Percentiles rank a stretch among this genome's conserved stretches.
phyloP scores from a whole-genome alignment of 2,797 vertebrate species.

The Prunella strophiata region DNA sequence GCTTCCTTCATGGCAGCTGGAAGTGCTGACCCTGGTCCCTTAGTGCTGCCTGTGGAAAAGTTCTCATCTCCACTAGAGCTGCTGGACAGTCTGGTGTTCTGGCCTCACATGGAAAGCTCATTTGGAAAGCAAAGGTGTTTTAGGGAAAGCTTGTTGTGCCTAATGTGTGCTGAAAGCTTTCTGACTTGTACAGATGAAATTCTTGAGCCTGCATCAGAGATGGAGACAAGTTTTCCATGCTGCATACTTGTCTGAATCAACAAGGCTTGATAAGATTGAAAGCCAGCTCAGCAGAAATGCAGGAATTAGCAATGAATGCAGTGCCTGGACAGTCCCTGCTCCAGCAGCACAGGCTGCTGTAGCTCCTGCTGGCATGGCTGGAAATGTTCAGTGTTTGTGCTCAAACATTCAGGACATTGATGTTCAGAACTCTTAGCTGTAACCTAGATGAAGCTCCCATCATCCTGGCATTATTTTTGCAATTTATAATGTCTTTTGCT shows the following conservation, averaged over 20 bases:
- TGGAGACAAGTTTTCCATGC: background rate
- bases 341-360: background rate
- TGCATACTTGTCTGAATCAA: background rate
- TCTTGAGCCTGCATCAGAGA: background rate
- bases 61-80: background rate
- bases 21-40: background rate
- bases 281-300: background rate
- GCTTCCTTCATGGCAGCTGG: background rate
- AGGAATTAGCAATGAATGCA: background rate
- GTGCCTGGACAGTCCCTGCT: background rate
- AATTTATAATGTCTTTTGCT: background rate
- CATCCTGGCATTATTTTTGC: background rate
- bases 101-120: background rate
- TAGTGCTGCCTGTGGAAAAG: background rate
- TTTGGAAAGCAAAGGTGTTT: background rate
- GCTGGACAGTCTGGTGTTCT: background rate
- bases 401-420: background rate
- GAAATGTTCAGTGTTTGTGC: background rate
- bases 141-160: background rate
- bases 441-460: background rate
- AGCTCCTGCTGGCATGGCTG: background rate
- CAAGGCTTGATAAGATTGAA: background rate
- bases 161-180: background rate
- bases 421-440: background rate
- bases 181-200: background rate